These are phyloP conservation scores for Bursaphelenchus mucronatus DNA, from an alignment of 1,140 invertebrate species.

Conservation along the genomic window DNA sequence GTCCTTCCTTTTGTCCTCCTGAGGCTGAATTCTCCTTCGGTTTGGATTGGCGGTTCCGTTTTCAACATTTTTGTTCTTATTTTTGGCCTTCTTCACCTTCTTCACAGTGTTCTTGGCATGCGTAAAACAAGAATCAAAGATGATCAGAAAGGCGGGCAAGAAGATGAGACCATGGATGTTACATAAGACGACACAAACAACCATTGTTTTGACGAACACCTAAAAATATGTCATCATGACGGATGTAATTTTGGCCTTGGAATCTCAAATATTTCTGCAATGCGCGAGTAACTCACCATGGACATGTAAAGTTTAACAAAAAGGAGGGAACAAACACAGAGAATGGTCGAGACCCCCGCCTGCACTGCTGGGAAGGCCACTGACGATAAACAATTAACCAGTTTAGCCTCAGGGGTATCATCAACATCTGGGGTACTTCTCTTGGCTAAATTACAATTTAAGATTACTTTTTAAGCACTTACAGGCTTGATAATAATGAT, in stretches of 20 bases:
- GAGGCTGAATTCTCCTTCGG: neutral
- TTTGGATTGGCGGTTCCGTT: neutral
- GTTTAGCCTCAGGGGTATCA: slow-evolving; percentile 34
- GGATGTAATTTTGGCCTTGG: too few species aligned
- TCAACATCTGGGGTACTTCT: slow-evolving; percentile 32
- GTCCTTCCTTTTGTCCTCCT: neutral
- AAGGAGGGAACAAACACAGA: slow-evolving; percentile 52
- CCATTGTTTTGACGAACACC: slow-evolving; percentile 57
- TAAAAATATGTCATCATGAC: slow-evolving; percentile 3
- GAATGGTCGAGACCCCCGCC: slow-evolving; percentile 53
- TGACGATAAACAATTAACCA: slow-evolving; percentile 59
- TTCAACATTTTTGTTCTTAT: neutral
- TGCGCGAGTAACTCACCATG: slow-evolving; percentile 40
- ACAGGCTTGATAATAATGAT: slow-evolving; percentile 64
- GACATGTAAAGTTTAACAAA: slow-evolving; percentile 58
- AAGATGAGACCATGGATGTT: slow-evolving; percentile 57
- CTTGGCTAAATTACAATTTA: neutral
- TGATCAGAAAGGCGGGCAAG: slow-evolving; percentile 57
- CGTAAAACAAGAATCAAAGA: slow-evolving; percentile 38
- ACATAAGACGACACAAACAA: slow-evolving; percentile 55
- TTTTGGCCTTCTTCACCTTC: neutral
- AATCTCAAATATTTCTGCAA: too few species aligned
- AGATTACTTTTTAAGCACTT: slow-evolving; percentile 2
- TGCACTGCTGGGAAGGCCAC: slow-evolving; percentile 58
- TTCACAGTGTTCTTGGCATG: slow-evolving; percentile 3